phyloP scores from a whole-genome alignment of 2,888 invertebrate species.

The Eupithecia exiguata region DNA sequence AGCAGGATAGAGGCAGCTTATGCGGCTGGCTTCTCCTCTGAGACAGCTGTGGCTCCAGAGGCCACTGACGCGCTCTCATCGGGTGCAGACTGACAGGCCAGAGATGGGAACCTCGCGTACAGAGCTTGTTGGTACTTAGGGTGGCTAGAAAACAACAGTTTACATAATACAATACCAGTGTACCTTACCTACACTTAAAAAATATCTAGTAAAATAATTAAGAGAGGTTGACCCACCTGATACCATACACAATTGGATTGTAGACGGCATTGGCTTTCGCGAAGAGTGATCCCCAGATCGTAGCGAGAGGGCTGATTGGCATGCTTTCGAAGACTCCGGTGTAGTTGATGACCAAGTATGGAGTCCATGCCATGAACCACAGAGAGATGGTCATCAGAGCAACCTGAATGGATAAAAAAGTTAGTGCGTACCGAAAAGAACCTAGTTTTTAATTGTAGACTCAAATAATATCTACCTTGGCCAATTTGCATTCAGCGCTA shows the following conservation, averaged over 20 bases:
- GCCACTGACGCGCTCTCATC: conserved; percentile 87
- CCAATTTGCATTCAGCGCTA: conserved; percentile 93
- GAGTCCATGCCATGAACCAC: conserved; percentile 97
- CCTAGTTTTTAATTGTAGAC: background rate
- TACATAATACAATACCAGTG: conserved; percentile 6
- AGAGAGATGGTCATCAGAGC: conserved; percentile 94
- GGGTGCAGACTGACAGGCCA: conserved; percentile 85
- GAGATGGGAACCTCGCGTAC: conserved; percentile 90
- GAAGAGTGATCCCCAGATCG: conserved; percentile 95
- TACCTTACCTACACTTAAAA: background rate
- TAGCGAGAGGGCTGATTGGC: conserved; percentile 90
- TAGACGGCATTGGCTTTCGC: conserved; percentile 96
- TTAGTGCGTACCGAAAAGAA: background rate
- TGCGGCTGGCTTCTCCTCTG: conserved; percentile 86
- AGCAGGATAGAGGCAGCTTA: conserved; percentile 55
- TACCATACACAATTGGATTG: conserved; percentile 95
- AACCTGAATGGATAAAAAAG: conserved; percentile 77
- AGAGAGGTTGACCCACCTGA: conserved; percentile 84
- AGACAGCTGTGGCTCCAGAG: conserved; percentile 87
- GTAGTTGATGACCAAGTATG: conserved; percentile 92
- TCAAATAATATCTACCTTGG: conserved; percentile 82
- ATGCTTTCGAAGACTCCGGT: conserved; percentile 90
- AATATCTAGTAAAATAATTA: background rate
- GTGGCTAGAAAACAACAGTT: conserved; percentile 81
- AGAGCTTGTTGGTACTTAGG: conserved; percentile 91